Conservation (phyloP, 2,797 vertebrate species). For the Tragelaphus eurycerus region DNA sequence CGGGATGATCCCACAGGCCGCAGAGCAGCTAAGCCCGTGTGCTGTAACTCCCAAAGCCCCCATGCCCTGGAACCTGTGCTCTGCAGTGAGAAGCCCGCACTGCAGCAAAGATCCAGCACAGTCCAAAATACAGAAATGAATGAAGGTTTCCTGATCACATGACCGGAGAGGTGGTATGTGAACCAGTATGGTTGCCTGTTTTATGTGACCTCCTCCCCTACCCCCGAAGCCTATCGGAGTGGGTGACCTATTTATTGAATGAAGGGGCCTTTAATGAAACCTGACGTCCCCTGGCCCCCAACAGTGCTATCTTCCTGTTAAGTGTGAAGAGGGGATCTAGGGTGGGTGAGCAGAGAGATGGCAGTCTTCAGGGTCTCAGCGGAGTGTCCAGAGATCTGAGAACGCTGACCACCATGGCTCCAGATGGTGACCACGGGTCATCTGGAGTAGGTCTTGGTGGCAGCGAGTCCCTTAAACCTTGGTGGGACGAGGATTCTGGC, state of each 20-base stretch:
- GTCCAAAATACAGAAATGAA: not conserved
- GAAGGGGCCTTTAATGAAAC: not conserved
- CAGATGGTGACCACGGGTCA: accelerated
- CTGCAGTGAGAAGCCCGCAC: not conserved
- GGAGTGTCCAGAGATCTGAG: not conserved
- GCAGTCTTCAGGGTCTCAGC: not conserved
- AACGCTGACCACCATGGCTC: accelerated
- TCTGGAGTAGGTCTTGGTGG: not conserved
- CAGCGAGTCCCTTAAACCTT: not conserved
- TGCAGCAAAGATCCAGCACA: not conserved
- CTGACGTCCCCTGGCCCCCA: accelerated
- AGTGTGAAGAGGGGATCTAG: not conserved
- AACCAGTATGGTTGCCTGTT: accelerated
- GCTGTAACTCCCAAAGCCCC: not conserved
- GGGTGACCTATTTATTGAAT: not conserved
- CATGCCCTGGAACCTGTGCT: not conserved
- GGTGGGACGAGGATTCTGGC: no score
- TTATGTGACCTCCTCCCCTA: not conserved
- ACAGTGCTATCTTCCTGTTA: not conserved
- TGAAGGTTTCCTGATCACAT: not conserved
- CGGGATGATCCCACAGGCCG: not conserved
- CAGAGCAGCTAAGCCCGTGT: not conserved
- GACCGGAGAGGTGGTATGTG: accelerated
- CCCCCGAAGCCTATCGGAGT: not conserved
- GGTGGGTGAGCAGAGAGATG: not conserved